Evolutionary conservation across 2,113 vertebrate species (phyloP).

Genomic region (Bufo gargarizans): DNA sequence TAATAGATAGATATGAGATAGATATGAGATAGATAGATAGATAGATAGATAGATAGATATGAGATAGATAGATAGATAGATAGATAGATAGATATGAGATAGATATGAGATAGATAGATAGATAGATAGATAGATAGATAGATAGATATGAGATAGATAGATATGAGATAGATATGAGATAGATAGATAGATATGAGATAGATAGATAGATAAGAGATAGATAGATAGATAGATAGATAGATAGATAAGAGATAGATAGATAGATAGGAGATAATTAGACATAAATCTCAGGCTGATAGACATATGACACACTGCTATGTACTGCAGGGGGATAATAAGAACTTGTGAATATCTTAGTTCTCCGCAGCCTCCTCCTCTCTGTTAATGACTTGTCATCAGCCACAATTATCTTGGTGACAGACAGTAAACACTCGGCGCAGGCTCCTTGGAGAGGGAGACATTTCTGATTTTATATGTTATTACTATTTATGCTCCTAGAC

Average conservation of each 20-base stretch:
- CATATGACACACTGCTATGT: not conserved
- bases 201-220: not conserved
- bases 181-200: not conserved
- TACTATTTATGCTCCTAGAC: slow-evolving; percentile 9
- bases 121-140: not conserved
- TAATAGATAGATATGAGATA: not conserved
- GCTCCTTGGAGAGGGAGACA: slow-evolving; percentile 20
- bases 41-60: not conserved
- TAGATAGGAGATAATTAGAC: slow-evolving; percentile 3
- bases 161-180: not conserved
- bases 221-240: slow-evolving; percentile 24
- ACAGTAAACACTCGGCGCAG: slow-evolving; percentile 31
- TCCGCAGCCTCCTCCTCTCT: not conserved
- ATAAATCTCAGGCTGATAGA: not conserved
- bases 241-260: slow-evolving; percentile 36
- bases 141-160: not conserved
- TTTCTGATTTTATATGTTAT: slow-evolving; percentile 18
- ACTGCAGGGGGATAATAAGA: not conserved
- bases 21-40: not conserved
- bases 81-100: no score
- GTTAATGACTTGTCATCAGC: slow-evolving; percentile 42
- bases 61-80: not conserved
- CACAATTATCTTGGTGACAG: slow-evolving; percentile 38
- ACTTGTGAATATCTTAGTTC: not conserved
- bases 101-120: not conserved